These are phyloP conservation scores for Vulpes ferrilata DNA, from an alignment of 2,113 vertebrate genomes.

Conservation along the genomic window DNA sequence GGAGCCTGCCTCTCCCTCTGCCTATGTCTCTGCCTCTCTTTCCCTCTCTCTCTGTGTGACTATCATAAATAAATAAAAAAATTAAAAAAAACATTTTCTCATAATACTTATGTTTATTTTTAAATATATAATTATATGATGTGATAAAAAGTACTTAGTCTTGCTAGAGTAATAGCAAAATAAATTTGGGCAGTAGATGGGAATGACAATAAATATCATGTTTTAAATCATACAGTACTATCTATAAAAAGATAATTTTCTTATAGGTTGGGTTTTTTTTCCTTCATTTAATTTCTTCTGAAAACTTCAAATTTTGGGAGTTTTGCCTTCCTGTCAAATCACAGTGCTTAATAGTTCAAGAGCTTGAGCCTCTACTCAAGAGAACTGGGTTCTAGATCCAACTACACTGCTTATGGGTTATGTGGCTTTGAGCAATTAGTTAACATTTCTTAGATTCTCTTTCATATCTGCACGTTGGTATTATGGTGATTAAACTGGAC, in stretches of 20 bases:
- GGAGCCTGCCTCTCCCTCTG: no score
- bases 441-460: background rate
- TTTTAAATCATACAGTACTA: background rate
- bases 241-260: background rate
- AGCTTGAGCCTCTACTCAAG: background rate
- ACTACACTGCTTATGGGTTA: background rate
- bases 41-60: no score
- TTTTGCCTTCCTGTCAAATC: background rate
- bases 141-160: background rate
- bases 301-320: background rate
- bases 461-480: background rate
- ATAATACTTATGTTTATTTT: background rate
- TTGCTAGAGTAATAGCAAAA: background rate
- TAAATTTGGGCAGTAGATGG: background rate
- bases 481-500: background rate
- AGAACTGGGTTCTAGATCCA: background rate
- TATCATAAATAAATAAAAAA: no score
- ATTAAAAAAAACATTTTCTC: background rate
- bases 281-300: slow-evolving; percentile 12
- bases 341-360: background rate
- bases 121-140: background rate
- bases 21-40: no score
- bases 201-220: background rate
- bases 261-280: background rate
- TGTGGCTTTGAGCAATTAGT: background rate